Base-by-base conservation (phyloP, 1,140 invertebrate species). In the Bombus confusus region DNA sequence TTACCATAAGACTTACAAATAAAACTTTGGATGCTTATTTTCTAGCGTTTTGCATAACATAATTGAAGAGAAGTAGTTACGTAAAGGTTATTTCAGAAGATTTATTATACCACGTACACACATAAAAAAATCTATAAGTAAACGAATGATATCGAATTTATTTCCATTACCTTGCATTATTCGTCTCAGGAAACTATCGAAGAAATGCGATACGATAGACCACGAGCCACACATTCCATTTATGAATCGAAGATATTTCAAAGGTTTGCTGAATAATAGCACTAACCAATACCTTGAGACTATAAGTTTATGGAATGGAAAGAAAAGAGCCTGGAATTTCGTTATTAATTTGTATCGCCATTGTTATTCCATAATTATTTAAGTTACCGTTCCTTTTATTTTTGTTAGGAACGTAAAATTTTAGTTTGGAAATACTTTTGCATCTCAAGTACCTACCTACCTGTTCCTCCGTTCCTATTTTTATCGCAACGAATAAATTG, bases 191-290 rank as follows among this genome's bases (percentile, higher is more conserved):
- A 76, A 8, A 13, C 13, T 57, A 59, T 37, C 28, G 74, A 57
- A 59, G 34, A 59, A 77, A 76, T 28, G 47, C 31, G 37, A 31
- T 77, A 41, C 18, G 37, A 39, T n/a, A 31, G 37, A 62, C 5
- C 28, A 13, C 57, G 57, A n/a, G 57, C 57, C 57, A 77, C 47
- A n/a, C 57, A 64, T 77, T 77, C 75, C 75, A 41, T 41, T 64
- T 64, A 77, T 77, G 37, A n/a, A 77, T 77, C 22, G 28, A n/a
- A 62, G 57, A 64, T 62, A 77, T 62, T 59, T 39, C 57, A 64
- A 64, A 62, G 28, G 39, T 77, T 3, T 12, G 43, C n/a, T 64
- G 25, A 37, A 75, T 64, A 64, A 77, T 77, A n/a, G 13, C 28
- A 31, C 75, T 57, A 25, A 68, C 47, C 66, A 68, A 68, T 68